These are phyloP conservation scores for Lobophora halterata DNA, from an alignment of 2,888 invertebrate species.

Conservation along the genomic window DNA sequence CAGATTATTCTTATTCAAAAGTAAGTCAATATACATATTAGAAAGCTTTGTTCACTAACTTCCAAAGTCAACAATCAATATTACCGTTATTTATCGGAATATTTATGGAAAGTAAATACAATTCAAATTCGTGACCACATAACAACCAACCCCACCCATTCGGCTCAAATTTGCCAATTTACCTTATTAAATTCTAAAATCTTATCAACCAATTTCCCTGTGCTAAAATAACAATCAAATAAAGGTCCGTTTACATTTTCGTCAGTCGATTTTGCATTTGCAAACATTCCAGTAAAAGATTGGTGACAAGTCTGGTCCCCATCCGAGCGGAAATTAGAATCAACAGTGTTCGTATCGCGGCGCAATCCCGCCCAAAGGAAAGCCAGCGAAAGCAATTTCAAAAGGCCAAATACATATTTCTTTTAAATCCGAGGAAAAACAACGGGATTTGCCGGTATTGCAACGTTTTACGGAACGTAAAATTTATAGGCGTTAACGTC, in stretches of 20 bases:
- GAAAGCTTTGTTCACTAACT: too few relatives aligned
- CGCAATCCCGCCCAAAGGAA: slow-evolving; percentile 32
- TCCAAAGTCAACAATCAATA: too few relatives aligned
- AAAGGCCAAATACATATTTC: slow-evolving; percentile 46
- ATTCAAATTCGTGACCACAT: too few relatives aligned
- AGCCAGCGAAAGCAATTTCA: slow-evolving; percentile 46
- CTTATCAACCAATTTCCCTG: background rate
- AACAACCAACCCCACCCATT: too few relatives aligned
- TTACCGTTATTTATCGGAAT: too few relatives aligned
- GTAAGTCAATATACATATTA: slow-evolving; percentile 24
- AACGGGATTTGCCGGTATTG: slow-evolving; percentile 67
- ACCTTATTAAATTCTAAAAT: background rate
- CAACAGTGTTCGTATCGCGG: slow-evolving; percentile 37
- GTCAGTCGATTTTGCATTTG: slow-evolving; percentile 16
- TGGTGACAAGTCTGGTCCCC: slow-evolving; percentile 33
- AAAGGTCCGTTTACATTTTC: too few relatives aligned
- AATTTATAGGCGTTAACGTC: slow-evolving; percentile 74
- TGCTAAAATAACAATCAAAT: too few relatives aligned
- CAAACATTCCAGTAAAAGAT: slow-evolving; percentile 24
- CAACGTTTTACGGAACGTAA: slow-evolving; percentile 73
- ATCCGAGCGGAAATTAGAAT: slow-evolving; percentile 63
- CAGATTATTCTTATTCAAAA: slow-evolving; percentile 22
- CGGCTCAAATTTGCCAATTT: too few relatives aligned
- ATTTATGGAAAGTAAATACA: too few relatives aligned
- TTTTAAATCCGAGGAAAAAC: slow-evolving; percentile 57